Evolutionary conservation across 2,113 vertebrate species (phyloP), one percentile per base, ranked within the genome.

Genomic region (Calyptommatus sinebrachiatus): DNA sequence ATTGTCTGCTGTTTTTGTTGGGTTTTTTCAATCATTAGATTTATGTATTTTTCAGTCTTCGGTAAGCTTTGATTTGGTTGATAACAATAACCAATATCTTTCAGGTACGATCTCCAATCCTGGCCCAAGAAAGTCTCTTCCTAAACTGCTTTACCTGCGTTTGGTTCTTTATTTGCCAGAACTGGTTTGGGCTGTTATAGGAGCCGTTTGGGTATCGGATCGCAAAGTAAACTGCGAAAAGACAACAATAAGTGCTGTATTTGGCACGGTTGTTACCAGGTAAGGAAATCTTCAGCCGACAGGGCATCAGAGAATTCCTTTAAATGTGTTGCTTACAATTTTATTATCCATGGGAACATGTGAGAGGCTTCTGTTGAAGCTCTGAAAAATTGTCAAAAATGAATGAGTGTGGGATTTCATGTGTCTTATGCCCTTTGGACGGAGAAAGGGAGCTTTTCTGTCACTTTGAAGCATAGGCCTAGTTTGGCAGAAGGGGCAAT

Each of bases 21-120:
- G 48, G n/a, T n/a, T 50, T 50, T 50, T 50, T 9, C 8, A 41
- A 50, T 50, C 53, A 18, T 2, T 5, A 18, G 53, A 4, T 57
- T 57, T 12, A 57, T 16, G 53, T 57, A 18, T 57, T 57, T 18
- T 57, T 57, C 4, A 57, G 14, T 57, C 14, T 57, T 5, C 16
- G 16, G 12, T 57, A 16, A 14, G 16, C 12, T 57, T 57, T 57
- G 53, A 2, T 26, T 72, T 16, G 16, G 5, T 24, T 14, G 1
- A 29, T 31, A 1, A 20, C 35, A 45, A 1, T 41, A 11, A 26
- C 41, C 89, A 11, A 57, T 89, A 1, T 63, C 8, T 91, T 93
- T 46, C 89, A 99, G 98, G 98, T 82, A 99, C 97, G 5, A 99
- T 99, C 53, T 97, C 96, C 53, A 99, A 98, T 86, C 95, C 96